phyloP scores from a whole-genome alignment of 2,113 vertebrate genomes.

The Ciconia boyciana region DNA sequence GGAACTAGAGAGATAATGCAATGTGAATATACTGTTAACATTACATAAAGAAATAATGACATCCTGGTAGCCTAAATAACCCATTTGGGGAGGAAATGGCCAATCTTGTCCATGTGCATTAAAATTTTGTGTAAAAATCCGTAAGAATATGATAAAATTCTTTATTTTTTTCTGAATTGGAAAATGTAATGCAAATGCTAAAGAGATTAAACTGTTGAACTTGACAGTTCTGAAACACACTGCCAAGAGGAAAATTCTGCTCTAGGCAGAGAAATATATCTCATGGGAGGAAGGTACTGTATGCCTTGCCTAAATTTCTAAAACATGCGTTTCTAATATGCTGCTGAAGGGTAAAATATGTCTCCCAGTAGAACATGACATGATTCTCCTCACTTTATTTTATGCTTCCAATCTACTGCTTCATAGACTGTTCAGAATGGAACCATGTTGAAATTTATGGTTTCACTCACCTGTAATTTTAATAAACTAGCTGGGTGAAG shows the following conservation, averaged over 20 bases:
- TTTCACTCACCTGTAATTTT: conserved; percentile 51
- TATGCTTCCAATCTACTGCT: conserved; percentile 46
- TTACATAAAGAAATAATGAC: not conserved
- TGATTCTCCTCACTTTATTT: conserved; percentile 47
- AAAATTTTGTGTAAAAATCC: not conserved
- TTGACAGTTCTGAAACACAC: not conserved
- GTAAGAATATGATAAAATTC: not conserved
- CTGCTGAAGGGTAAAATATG: conserved; percentile 50
- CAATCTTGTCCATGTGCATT: not conserved
- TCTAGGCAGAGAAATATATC: conserved; percentile 37
- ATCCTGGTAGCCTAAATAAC: not conserved
- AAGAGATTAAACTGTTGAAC: conserved; percentile 27
- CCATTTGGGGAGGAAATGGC: not conserved
- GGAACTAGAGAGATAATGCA: not conserved
- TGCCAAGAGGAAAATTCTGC: conserved; percentile 36
- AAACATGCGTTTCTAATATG: conserved; percentile 45
- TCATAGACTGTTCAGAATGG: conserved; percentile 30
- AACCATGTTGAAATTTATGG: conserved; percentile 51
- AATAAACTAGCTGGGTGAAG: conserved; percentile 33
- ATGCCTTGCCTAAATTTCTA: conserved; percentile 46
- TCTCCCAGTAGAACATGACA: conserved; percentile 42
- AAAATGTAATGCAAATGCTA: not conserved
- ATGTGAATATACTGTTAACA: not conserved
- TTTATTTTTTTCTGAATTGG: not conserved
- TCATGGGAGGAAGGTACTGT: conserved; percentile 8